phyloP scores from a whole-genome alignment of 1,140 invertebrate species.

The Heliconius eleuchia region DNA sequence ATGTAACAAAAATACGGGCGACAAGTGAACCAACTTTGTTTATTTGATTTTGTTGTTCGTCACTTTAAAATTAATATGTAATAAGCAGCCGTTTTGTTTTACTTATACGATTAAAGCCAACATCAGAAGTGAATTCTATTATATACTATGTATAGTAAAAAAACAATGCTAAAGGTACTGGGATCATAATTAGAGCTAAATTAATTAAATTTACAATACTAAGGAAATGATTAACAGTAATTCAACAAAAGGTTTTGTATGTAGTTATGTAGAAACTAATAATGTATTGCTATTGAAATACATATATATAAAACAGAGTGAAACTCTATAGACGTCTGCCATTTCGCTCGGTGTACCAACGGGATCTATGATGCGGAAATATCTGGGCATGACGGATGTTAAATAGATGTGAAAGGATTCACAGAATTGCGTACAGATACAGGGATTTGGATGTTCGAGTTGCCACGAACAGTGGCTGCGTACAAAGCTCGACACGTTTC shows the following conservation, averaged over 20 bases:
- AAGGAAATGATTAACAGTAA: background rate
- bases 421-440: constrained; percentile 22
- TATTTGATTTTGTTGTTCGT: background rate
- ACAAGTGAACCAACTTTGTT: background rate
- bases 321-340: constrained; percentile 4
- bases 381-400: constrained; percentile 13
- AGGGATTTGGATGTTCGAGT: constrained; percentile 37
- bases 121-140: background rate
- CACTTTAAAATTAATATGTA: background rate
- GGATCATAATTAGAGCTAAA: background rate
- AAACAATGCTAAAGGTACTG: background rate
- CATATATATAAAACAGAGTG: constrained; percentile 5
- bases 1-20: background rate
- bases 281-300: background rate
- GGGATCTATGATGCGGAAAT: constrained; percentile 1
- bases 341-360: constrained; percentile 3
- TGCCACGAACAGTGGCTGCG: constrained; percentile 29
- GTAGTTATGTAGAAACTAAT: background rate
- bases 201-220: background rate
- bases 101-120: background rate
- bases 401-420: constrained; percentile 23
- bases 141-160: background rate
- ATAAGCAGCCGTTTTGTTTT: background rate
- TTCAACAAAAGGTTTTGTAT: background rate
- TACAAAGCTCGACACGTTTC: constrained; percentile 48